phyloP scores from a whole-genome alignment of 2,797 vertebrate species.

The Acanthurus leucopareius region DNA sequence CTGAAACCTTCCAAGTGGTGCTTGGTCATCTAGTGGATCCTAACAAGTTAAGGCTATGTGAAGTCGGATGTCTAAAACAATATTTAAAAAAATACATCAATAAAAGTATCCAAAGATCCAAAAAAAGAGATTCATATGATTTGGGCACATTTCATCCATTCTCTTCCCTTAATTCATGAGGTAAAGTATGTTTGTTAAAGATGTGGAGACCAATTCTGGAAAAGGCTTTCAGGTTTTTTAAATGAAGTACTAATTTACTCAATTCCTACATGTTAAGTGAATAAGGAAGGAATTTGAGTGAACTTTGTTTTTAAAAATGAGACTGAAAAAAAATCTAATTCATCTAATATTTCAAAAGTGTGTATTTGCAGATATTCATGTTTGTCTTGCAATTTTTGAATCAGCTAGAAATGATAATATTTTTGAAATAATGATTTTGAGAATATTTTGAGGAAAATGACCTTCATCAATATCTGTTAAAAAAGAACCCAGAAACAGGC shows the following conservation, averaged over 20 bases:
- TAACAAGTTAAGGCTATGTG: too few relatives aligned
- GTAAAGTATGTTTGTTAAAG: neutral
- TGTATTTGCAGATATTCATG: neutral
- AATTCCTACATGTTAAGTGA: neutral
- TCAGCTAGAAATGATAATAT: neutral
- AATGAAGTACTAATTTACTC: too few relatives aligned
- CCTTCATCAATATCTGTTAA: neutral
- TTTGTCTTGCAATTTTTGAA: neutral
- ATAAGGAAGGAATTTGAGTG: neutral
- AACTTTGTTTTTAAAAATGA: neutral
- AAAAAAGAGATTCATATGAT: neutral
- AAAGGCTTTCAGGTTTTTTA: neutral
- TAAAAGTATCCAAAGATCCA: neutral
- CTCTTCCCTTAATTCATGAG: neutral
- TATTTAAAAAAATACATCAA: neutral
- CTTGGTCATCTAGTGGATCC: too few relatives aligned
- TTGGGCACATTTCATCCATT: neutral
- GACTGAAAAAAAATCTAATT: neutral
- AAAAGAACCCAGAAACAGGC: neutral
- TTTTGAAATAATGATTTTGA: neutral
- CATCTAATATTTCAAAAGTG: neutral
- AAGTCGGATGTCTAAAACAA: neutral
- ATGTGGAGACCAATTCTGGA: neutral
- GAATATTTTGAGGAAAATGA: too few relatives aligned
- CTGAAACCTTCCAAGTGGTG: too few relatives aligned